Percentiles rank a stretch among this genome's conserved stretches.
Conservation (phyloP, 2,797 vertebrate species). For the Melanotaenia trifasciata region DNA sequence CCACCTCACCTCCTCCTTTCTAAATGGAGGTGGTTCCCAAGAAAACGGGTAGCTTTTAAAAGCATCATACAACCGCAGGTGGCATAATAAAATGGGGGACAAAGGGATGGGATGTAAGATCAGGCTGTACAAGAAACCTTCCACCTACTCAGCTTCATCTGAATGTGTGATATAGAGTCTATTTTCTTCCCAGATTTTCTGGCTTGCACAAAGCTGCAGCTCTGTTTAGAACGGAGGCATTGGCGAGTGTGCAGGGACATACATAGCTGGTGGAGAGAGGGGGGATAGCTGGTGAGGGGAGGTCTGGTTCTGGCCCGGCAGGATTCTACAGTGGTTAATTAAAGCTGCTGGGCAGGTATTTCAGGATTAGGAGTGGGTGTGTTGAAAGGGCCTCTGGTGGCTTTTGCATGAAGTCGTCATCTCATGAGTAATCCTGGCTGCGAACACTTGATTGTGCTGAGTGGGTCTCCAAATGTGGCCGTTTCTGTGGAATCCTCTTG, state of each 20-base stretch:
- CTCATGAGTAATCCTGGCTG: constrained; percentile 37
- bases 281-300: not conserved
- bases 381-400: constrained; percentile 26
- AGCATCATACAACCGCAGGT: constrained; percentile 51
- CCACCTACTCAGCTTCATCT: constrained; percentile 68
- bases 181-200: constrained; percentile 64
- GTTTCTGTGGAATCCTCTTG: not conserved
- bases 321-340: constrained; percentile 60
- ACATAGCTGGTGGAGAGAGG: not conserved
- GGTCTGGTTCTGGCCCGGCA: constrained; percentile 43
- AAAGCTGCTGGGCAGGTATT: constrained; percentile 70
- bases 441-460: constrained; percentile 31
- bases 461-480: constrained; percentile 28
- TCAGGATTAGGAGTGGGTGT: constrained; percentile 63
- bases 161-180: constrained; percentile 70
- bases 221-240: constrained; percentile 46
- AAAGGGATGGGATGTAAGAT: constrained; percentile 59
- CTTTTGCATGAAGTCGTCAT: constrained; percentile 37
- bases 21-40: constrained; percentile 52
- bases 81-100: constrained; percentile 53
- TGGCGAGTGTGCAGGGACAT: constrained; percentile 38
- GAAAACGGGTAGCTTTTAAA: constrained; percentile 45
- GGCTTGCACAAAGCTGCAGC: constrained; percentile 49
- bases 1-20: not conserved
- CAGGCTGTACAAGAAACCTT: constrained; percentile 58